phyloP scores from a whole-genome alignment of 64 coral and sea anemone species.

The Actinia tenebrosa region DNA sequence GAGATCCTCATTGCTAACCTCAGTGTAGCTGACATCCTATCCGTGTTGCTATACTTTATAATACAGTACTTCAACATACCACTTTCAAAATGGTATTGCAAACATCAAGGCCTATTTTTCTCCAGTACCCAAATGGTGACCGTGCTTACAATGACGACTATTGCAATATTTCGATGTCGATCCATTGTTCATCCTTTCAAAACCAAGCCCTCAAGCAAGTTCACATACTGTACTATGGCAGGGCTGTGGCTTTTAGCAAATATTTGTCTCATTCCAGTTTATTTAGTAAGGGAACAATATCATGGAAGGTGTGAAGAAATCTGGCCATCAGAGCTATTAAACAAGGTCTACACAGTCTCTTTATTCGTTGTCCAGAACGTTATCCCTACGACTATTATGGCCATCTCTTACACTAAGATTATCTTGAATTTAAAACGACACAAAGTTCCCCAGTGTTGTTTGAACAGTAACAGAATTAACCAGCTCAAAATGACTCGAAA shows the following conservation, averaged over 20 bases:
- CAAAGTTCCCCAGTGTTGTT: background rate
- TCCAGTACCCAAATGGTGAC: background rate
- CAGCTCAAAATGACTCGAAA: background rate
- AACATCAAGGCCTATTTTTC: background rate
- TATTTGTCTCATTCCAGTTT: too few relatives aligned
- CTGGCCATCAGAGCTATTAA: background rate
- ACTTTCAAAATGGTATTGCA: background rate
- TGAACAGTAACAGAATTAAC: background rate
- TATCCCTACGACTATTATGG: background rate
- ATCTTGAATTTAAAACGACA: background rate
- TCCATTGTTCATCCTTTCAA: background rate
- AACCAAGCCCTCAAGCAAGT: background rate
- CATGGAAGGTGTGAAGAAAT: background rate
- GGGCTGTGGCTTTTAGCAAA: background rate
- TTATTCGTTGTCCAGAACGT: background rate
- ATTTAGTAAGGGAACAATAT: background rate
- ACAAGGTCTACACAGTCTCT: background rate
- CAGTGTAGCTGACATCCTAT: background rate
- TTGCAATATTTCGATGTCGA: slow-evolving; percentile 3
- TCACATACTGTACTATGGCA: background rate
- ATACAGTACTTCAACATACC: background rate
- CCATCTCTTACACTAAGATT: slow-evolving; percentile 4
- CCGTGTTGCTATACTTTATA: background rate
- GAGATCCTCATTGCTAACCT: background rate
- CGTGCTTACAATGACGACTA: background rate